Conservation (phyloP, 2,888 invertebrate species). For the Ormyrus nitidulus region DNA sequence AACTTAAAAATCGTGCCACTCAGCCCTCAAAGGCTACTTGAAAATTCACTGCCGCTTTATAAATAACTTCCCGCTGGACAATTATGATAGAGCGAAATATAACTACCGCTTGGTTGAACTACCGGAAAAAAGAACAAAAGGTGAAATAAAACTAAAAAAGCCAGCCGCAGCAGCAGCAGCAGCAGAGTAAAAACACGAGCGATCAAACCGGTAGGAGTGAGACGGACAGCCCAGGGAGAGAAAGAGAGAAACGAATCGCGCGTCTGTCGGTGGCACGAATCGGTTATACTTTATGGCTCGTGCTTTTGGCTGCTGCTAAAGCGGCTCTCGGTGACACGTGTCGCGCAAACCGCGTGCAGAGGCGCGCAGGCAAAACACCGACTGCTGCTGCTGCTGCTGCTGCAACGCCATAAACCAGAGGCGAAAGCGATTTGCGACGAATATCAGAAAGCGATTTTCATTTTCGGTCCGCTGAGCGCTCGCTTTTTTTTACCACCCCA, state of each 20-base stretch:
- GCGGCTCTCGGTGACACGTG: constrained; percentile 21
- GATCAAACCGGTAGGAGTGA: not conserved
- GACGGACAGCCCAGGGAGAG: not conserved
- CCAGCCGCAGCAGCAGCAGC: no score
- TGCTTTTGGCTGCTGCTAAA: constrained; percentile 19
- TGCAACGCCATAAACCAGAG: not conserved
- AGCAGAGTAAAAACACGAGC: no score
- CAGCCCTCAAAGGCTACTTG: no score
- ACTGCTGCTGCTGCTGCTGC: not conserved
- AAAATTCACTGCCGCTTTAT: no score
- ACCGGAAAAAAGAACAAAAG: not conserved
- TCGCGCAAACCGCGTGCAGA: constrained; percentile 13
- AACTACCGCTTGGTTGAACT: not conserved
- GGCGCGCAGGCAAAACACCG: not conserved
- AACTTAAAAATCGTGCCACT: no score
- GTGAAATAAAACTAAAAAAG: not conserved
- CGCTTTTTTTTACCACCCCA: not conserved
- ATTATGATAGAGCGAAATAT: no score
- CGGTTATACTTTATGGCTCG: constrained; percentile 46
- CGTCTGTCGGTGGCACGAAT: constrained; percentile 43
- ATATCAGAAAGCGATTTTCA: constrained; percentile 27
- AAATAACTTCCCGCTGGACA: no score
- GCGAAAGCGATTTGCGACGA: not conserved
- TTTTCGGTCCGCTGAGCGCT: constrained; percentile 8
- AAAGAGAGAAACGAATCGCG: constrained; percentile 24